These are phyloP conservation scores for Scaptodrosophila latifasciaeformis DNA, from an alignment of 2,888 invertebrate genomes.

Conservation along the genomic window DNA sequence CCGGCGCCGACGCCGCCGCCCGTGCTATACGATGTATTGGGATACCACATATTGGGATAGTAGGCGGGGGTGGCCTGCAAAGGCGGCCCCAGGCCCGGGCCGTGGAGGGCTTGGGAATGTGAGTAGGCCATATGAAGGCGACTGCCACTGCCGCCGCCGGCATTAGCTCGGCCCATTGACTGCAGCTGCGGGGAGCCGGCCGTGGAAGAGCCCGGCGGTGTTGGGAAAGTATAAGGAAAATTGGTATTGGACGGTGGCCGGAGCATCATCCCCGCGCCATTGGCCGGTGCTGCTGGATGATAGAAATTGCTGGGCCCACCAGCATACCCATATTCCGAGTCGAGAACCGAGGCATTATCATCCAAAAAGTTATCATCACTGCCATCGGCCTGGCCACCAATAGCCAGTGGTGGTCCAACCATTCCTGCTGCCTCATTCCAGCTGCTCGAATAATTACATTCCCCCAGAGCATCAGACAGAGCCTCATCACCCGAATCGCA, in stretches of 20 bases:
- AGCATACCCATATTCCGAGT: constrained; percentile 44
- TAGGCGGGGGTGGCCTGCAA: constrained; percentile 31
- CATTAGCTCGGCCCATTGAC: too few species aligned
- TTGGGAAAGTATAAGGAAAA: constrained; percentile 54
- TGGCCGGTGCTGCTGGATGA: constrained; percentile 40
- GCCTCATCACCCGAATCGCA: constrained; percentile 21
- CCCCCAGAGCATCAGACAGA: constrained; percentile 26
- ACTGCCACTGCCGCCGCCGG: constrained; percentile 18
- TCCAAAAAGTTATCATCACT: constrained; percentile 54
- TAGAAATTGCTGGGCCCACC: constrained; percentile 40
- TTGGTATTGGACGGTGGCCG: constrained; percentile 58
- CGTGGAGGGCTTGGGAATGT: constrained; percentile 48
- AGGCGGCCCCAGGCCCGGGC: constrained; percentile 22
- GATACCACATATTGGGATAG: constrained; percentile 71
- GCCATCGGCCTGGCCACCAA: too few species aligned
- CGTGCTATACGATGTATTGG: constrained; percentile 63
- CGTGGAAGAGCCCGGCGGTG: constrained; percentile 16
- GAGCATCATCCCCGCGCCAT: constrained; percentile 59
- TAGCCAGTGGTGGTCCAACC: too few species aligned
- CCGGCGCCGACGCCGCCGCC: constrained; percentile 22
- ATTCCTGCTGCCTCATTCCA: constrained; percentile 14
- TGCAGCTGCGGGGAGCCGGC: constrained; percentile 8
- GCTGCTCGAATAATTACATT: constrained; percentile 5
- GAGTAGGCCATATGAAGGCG: constrained; percentile 35
- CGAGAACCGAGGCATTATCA: constrained; percentile 42